These are phyloP conservation scores for Dichetophora obliterata DNA, from an alignment of 2,888 invertebrate species.

Conservation along the genomic window DNA sequence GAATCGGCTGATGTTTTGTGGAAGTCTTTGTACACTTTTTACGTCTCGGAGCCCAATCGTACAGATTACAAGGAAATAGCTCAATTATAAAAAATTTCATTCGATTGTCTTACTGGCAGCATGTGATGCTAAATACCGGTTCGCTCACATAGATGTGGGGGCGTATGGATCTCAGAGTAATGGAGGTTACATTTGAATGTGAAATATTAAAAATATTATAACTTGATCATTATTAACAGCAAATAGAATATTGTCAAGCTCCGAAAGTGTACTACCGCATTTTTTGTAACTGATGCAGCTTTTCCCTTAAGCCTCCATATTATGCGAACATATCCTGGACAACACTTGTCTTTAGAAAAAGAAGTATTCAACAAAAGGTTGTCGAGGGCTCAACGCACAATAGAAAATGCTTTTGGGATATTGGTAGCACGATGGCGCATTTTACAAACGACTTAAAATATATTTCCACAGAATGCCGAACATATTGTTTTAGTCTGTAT, in stretches of 20 bases:
- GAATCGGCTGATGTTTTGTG: no score
- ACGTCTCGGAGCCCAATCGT: no score
- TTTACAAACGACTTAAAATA: not conserved
- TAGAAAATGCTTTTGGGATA: slow-evolving; percentile 32
- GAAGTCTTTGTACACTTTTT: no score
- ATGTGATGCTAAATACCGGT: slow-evolving; percentile 41
- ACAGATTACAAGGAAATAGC: slow-evolving; percentile 23
- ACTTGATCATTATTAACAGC: not conserved
- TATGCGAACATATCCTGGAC: slow-evolving; percentile 33
- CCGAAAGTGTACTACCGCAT: slow-evolving; percentile 10
- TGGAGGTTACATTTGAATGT: no score
- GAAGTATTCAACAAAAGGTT: slow-evolving; percentile 23
- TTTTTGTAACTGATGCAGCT: no score
- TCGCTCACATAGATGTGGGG: slow-evolving; percentile 42
- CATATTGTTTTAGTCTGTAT: no score
- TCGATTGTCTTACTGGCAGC: slow-evolving; percentile 38
- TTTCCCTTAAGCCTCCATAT: slow-evolving; percentile 10
- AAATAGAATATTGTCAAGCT: not conserved
- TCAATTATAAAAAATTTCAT: slow-evolving; percentile 24
- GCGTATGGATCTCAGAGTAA: slow-evolving; percentile 40
- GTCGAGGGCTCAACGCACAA: not conserved
- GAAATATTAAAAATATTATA: not conserved
- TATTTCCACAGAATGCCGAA: no score
- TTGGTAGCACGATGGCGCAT: not conserved
- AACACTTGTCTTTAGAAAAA: slow-evolving; percentile 3